These are phyloP conservation scores for Anguilla megastoma DNA, from an alignment of 2,797 vertebrate species.

Conservation along the genomic window DNA sequence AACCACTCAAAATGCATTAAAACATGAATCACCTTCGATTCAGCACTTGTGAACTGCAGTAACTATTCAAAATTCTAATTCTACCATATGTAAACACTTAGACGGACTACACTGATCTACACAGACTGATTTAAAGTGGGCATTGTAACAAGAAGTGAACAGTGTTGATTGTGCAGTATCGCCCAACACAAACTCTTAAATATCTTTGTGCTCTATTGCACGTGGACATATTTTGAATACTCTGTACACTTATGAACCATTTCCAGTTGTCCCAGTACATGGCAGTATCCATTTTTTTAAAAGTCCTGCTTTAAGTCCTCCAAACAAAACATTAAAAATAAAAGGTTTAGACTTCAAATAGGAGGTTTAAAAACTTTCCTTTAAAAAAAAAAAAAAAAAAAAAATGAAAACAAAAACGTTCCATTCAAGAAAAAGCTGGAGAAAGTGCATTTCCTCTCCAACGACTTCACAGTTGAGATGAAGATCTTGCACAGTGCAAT, in stretches of 20 bases:
- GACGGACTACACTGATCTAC: background rate
- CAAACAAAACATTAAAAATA: slow-evolving; percentile 41
- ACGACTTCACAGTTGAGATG: slow-evolving; percentile 36
- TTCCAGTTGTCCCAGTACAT: slow-evolving; percentile 74
- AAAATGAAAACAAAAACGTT: background rate
- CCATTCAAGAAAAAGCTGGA: slow-evolving; percentile 38
- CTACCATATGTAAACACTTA: background rate
- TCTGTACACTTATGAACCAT: slow-evolving; percentile 25
- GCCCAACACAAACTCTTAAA: slow-evolving; percentile 40
- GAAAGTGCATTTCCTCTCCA: slow-evolving; percentile 49
- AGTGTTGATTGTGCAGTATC: slow-evolving; percentile 20
- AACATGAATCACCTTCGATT: background rate
- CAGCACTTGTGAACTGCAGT: background rate
- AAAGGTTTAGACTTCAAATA: slow-evolving; percentile 50
- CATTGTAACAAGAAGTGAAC: background rate
- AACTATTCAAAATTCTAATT: background rate
- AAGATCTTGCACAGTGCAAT: background rate
- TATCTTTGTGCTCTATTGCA: slow-evolving; percentile 42
- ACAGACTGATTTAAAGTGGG: background rate
- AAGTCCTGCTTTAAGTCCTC: slow-evolving; percentile 36
- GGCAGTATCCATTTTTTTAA: slow-evolving; percentile 35
- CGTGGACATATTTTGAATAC: background rate
- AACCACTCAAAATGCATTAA: background rate
- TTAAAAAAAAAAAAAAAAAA: background rate
- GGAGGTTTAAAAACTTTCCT: slow-evolving; percentile 34